A percentile compares a stretch with the other conserved stretches of the same genome.
These are phyloP conservation scores for Glaucomys volans DNA, from an alignment of 2,113 vertebrate genomes.

Conservation along the genomic window DNA sequence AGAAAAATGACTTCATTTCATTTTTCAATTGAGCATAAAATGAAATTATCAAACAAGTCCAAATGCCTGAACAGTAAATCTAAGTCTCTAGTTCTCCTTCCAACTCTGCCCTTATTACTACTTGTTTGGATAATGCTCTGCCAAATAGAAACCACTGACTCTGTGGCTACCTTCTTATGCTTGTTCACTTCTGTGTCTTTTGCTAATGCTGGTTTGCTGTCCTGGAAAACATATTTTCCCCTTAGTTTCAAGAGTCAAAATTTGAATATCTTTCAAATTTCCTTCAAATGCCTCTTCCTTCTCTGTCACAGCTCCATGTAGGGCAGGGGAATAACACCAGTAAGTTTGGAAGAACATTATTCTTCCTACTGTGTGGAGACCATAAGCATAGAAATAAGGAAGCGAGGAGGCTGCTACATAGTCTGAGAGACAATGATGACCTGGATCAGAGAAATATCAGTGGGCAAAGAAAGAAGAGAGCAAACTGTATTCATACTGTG, in stretches of 20 bases:
- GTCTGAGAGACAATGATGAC: neutral
- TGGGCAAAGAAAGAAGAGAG: neutral
- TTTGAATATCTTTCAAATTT: neutral
- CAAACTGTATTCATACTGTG: neutral
- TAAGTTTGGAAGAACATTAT: neutral
- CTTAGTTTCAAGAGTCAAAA: neutral
- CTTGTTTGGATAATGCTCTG: neutral
- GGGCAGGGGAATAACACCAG: neutral
- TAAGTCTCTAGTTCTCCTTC: neutral
- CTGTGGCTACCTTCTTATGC: neutral
- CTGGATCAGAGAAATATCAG: neutral
- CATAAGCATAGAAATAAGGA: neutral
- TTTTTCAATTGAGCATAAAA: conserved; percentile 26
- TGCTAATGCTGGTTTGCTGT: neutral
- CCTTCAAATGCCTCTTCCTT: neutral
- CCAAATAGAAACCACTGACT: neutral
- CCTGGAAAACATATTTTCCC: neutral
- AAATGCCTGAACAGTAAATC: neutral
- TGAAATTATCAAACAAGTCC: conserved; percentile 3
- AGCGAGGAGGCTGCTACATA: neutral
- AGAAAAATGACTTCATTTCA: conserved; percentile 25
- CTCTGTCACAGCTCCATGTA: neutral
- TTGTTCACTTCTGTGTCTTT: neutral
- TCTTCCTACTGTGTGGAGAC: neutral
- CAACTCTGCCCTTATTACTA: neutral